Evolutionary conservation across 2,113 vertebrate genomes (phyloP), one percentile per base, ranked within the genome.

Genomic region (Alexandromys fortis): DNA sequence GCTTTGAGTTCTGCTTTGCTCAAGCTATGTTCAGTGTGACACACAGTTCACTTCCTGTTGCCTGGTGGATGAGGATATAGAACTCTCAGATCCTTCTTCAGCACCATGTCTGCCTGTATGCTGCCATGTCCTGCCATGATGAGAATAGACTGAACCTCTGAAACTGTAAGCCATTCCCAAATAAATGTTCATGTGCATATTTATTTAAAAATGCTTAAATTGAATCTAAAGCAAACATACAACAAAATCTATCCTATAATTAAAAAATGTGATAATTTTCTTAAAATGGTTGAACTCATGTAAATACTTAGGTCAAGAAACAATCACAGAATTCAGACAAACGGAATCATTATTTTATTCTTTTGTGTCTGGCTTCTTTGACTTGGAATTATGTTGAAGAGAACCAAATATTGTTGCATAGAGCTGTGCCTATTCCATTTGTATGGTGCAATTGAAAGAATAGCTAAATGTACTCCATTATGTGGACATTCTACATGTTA

Each of bases 271-370:
- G 22, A 86, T 72, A 47, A 73, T 81, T 92, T 91, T 85, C 86
- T 35, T 35, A 55, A 65, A 83, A 90, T 94, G 63, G 76, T 67
- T 9, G 11, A 17, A 94, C 10, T 7, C 33, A n/a, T n/a, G n/a
- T 77, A 82, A 94, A 90, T 33, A 90, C 24, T 28, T 21, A 77
- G 21, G 35, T 49, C 72, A 90, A 76, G 42, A 95, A 95, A 42
- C 8, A 52, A 75, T 90, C 30, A 87, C 70, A 28, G 79, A 63
- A 21, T 77, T 72, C 2, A 72, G 28, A 42, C 73, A 83, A 70
- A 83, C 83, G 16, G 78, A 87, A 81, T 78, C 17, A 77, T 1
- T 79, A 61, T 81, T 90, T 75, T 52, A 42, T 7, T 95, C 26
- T 58, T 89, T 49, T 70, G 14, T 82, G 4, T 77, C 63, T 89